Percentiles rank a stretch among this genome's conserved stretches.
These are phyloP conservation scores for Labeo rohita DNA, from an alignment of 2,113 vertebrate genomes.

Conservation along the genomic window DNA sequence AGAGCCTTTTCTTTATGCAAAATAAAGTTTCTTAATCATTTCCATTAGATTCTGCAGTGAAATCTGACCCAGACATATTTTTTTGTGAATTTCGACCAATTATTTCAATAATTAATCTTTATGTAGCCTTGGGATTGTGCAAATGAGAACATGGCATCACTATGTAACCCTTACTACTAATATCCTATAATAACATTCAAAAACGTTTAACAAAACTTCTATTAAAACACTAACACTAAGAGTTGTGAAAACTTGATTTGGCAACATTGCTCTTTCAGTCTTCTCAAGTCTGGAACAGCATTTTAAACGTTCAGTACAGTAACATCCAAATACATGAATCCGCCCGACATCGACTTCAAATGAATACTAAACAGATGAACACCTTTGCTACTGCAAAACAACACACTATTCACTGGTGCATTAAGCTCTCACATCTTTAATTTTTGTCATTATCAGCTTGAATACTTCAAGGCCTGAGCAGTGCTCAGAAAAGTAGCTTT, in stretches of 20 bases:
- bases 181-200: slow-evolving; percentile 12
- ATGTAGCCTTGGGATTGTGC: background rate
- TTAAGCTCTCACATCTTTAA: background rate
- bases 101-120: background rate
- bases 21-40: no score
- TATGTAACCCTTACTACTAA: background rate
- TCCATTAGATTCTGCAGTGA: background rate
- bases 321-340: background rate
- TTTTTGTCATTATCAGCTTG: background rate
- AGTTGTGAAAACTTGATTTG: slow-evolving; percentile 9
- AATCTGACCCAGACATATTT: slow-evolving; percentile 5
- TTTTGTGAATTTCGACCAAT: background rate
- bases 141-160: slow-evolving; percentile 14
- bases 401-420: background rate
- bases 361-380: background rate
- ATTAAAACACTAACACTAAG: background rate
- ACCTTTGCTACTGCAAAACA: background rate
- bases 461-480: background rate
- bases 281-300: background rate
- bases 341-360: background rate
- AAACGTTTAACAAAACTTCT: background rate
- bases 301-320: background rate
- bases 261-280: background rate
- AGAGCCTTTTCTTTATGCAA: no score
- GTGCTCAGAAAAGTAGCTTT: slow-evolving; percentile 30